Base-by-base conservation (phyloP, 2,888 invertebrate genomes). In the Biston betularia region DNA sequence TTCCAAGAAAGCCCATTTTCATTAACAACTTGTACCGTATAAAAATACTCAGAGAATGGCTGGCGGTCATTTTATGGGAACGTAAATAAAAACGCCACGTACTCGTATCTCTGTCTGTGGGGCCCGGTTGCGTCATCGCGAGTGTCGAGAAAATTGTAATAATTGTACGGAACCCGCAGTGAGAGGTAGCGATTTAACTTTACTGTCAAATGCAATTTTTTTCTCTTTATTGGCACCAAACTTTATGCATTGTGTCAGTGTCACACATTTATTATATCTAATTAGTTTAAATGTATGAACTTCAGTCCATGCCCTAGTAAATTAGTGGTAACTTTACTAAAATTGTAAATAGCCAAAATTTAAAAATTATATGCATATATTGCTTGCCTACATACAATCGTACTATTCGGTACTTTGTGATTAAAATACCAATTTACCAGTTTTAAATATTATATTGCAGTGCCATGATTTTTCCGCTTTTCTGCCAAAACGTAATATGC, bases 71-170 rank as follows among this genome's bases (percentile, higher is more conserved):
- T 85, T 84, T 84, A 86, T 83, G 78, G 79, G 73, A 78, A 77
- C 71, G 79, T 78, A 82, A 81, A 86, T 85, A 86, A 82, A 81
- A 75, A 73, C 70, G 61, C 69, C 60, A 69, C 76, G 77, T 80
- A 79, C 61, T 69, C 76, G 77, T 80, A 79, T 75, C 49, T 68
- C 59, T 74, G 77, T 80, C 75, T 72, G 83, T 88, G 92, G 82
- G 91, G 90, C 90, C 91, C 88, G 81, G 81, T 84, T 85, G 81
- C 90, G 87, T 90, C 89, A 89, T 78, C 78, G 79, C 82, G 80
- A 81, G 83, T 82, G 84, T 79, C 81, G 83, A 86, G 87, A 85
- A 87, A 88, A 87, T 81, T 79, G 79, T 81, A 83, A 78, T 84
- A 80, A 80, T 71, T 75, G 74, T 65, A 59, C 59, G 63, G 63